These are phyloP conservation scores for Panorpa germanica DNA, from an alignment of 2,888 invertebrate genomes.

Conservation along the genomic window DNA sequence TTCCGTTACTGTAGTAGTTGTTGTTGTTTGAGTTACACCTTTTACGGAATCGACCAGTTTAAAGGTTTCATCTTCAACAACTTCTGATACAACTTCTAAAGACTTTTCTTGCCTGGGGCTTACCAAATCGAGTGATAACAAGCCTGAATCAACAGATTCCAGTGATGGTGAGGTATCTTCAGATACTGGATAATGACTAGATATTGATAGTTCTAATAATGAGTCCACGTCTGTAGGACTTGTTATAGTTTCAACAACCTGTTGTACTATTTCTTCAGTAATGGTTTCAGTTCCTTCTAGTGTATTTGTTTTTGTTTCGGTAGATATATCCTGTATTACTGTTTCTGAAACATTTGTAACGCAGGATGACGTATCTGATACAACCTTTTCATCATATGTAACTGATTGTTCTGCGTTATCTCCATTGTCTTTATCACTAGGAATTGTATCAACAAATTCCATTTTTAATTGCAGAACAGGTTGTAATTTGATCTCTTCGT, in stretches of 20 bases:
- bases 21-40: too few species aligned
- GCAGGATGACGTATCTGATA: constrained; percentile 10
- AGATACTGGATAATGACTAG: too few species aligned
- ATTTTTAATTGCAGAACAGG: constrained; percentile 45
- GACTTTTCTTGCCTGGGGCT: too few species aligned
- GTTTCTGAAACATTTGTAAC: constrained; percentile 8
- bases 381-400: constrained; percentile 10
- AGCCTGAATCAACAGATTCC: too few species aligned
- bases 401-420: constrained; percentile 17
- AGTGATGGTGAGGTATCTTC: too few species aligned
- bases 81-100: too few species aligned
- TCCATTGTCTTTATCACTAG: constrained; percentile 19
- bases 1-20: too few species aligned
- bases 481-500: constrained; percentile 47
- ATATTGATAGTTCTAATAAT: too few species aligned
- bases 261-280: constrained; percentile 5
- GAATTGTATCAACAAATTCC: constrained; percentile 26
- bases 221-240: too few species aligned
- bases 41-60: too few species aligned
- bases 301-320: constrained; percentile 7
- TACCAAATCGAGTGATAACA: too few species aligned
- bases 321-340: background rate
- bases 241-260: constrained; percentile 9
- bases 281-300: constrained; percentile 7
- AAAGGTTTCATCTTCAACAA: too few species aligned